A percentile compares a stretch with the other conserved stretches of the same genome.
Evolutionary conservation across 2,888 invertebrate species (phyloP).

Genomic region (Eubasilissa splendida): DNA sequence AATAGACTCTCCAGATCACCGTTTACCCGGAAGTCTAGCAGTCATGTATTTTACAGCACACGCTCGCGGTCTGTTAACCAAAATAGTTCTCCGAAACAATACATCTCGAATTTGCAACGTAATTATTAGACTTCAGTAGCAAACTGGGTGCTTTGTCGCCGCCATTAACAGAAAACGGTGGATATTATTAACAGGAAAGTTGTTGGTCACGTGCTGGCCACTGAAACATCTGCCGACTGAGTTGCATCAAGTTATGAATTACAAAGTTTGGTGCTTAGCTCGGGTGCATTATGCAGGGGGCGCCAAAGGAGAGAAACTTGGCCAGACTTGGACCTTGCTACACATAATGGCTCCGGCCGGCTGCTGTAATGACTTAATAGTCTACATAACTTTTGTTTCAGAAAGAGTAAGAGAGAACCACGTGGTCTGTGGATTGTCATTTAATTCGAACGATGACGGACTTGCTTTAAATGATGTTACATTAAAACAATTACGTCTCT

Average conservation of each 20-base stretch:
- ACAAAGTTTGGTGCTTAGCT: slow-evolving; percentile 58
- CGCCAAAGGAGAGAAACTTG: slow-evolving; percentile 48
- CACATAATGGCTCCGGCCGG: slow-evolving; percentile 53
- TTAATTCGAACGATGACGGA: no score
- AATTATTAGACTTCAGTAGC: not conserved
- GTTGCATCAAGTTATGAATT: slow-evolving; percentile 58
- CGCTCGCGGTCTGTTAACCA: no score
- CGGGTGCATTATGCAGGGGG: slow-evolving; percentile 55
- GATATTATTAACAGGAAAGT: slow-evolving; percentile 46
- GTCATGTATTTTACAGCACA: no score
- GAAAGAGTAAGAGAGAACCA: slow-evolving; percentile 45
- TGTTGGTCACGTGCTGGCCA: slow-evolving; percentile 57
- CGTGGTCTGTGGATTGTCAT: not conserved
- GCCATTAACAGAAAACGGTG: slow-evolving; percentile 31
- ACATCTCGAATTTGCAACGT: no score
- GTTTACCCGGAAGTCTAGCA: no score
- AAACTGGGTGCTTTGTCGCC: slow-evolving; percentile 25
- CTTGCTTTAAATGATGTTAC: no score
- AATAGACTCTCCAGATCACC: no score
- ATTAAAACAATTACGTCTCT: no score
- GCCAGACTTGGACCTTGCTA: slow-evolving; percentile 48
- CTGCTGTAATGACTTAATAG: slow-evolving; percentile 58
- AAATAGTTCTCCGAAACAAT: no score
- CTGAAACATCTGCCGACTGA: slow-evolving; percentile 47
- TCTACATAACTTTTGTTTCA: slow-evolving; percentile 51